Evolutionary conservation across 2,797 vertebrate species (phyloP), one percentile per base, ranked within the genome.

Genomic region (Apodemus agrarius): DNA sequence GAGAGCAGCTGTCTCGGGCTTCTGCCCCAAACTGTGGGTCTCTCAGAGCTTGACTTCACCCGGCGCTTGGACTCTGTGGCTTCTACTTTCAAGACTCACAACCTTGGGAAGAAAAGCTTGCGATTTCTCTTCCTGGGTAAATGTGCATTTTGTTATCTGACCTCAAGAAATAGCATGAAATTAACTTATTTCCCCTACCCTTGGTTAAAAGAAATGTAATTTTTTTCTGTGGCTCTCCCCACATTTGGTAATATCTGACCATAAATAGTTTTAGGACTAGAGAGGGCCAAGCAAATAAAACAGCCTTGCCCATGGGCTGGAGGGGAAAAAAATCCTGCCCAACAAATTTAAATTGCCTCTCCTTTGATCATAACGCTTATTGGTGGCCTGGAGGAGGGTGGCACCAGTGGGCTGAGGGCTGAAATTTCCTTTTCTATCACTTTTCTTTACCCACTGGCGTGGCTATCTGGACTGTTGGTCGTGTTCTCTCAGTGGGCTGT

Each of bases 161-260:
- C 29, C 90, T 86, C 94, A 97, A 89, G 95, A 97, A 97, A 96
- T 90, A 95, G 93, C 0, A 63, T 97, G 29, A 91, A 97, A 97
- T 96, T 97, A 79, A 37, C 91, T 98, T 1, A 72, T 96, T 43
- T 94, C 97, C 97, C 91, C 82, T 97, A 94, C 78, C 92, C 83
- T 95, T 97, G 96, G 97, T 97, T 97, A 97, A 97, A 97, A 97
- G 96, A 98, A 97, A 96, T 96, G 81, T 95, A 97, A 98, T 97
- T 98, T 98, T 97, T 81, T 95, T 96, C 97, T 96, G 91, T 95
- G 86, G 74, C 83, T 97, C 96, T 94, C 97, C 97, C 95, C 95
- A 94, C 37, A 6, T 97, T 95, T 85, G 80, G 96, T 96, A 97
- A 97, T 98, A 97, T 95, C 97, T 96, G 97, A 97, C 97, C 97